These are phyloP conservation scores for Elaeidobius kamerunicus DNA, from an alignment of 2,888 invertebrate genomes.

Conservation along the genomic window DNA sequence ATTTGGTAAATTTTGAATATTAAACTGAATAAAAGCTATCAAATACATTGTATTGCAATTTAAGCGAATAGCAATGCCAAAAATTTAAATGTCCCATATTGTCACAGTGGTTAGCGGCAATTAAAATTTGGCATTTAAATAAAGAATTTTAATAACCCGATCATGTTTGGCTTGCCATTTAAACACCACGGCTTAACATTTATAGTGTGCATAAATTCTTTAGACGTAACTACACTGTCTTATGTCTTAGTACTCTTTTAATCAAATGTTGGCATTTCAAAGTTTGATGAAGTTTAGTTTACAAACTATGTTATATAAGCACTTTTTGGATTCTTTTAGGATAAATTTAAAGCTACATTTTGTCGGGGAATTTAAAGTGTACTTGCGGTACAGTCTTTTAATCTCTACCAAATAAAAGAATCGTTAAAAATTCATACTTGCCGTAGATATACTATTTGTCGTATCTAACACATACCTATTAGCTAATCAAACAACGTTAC, in stretches of 20 bases:
- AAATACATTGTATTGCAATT: not conserved
- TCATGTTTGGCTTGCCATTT: conserved; percentile 10
- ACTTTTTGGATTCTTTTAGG: conserved; percentile 22
- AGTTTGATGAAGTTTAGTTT: conserved; percentile 9
- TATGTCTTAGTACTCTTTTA: too few relatives aligned
- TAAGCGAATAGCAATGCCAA: not conserved
- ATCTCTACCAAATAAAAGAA: conserved; percentile 29
- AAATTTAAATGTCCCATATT: not conserved
- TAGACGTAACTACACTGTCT: not conserved
- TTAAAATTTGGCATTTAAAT: conserved; percentile 14
- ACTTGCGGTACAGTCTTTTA: conserved; percentile 31
- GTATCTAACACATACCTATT: conserved; percentile 4
- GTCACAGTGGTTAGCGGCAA: too few relatives aligned
- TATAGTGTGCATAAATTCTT: not conserved
- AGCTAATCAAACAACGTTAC: not conserved
- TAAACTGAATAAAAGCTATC: too few relatives aligned
- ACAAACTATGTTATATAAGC: conserved; percentile 11
- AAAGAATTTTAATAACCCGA: conserved; percentile 9
- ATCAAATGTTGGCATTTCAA: not conserved
- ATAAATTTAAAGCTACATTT: conserved; percentile 16
- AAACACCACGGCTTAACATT: conserved; percentile 1
- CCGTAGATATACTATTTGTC: conserved; percentile 19
- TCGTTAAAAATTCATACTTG: conserved; percentile 15
- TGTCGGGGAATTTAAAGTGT: conserved; percentile 18
- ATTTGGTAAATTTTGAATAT: too few relatives aligned